Evolutionary conservation across 2,797 vertebrate genomes (phyloP).

Genomic region (Megaceryle alcyon): DNA sequence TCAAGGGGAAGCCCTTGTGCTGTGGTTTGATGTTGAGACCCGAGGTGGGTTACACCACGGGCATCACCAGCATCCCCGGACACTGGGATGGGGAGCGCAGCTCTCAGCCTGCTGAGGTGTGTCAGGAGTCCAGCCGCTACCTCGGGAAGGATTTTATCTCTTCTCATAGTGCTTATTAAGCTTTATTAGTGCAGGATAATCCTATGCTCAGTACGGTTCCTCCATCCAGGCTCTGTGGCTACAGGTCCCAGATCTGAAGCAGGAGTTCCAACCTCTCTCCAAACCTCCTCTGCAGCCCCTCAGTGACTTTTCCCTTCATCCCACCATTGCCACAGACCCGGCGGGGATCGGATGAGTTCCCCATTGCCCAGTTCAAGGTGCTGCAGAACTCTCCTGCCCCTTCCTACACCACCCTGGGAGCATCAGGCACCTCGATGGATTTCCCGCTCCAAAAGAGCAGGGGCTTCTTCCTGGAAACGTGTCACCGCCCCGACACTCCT

Average conservation of each 20-base stretch:
- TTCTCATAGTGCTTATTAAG: background rate
- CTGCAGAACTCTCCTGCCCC: background rate
- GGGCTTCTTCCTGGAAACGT: background rate
- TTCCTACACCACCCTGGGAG: background rate
- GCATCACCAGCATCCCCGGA: background rate
- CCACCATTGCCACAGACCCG: rapidly evolving
- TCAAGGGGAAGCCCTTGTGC: background rate
- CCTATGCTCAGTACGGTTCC: rapidly evolving
- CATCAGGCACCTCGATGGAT: background rate
- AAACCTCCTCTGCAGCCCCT: background rate
- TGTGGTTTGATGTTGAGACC: rapidly evolving
- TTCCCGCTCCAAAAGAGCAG: background rate
- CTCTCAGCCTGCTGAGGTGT: background rate
- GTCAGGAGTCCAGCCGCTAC: background rate
- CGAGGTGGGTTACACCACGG: rapidly evolving
- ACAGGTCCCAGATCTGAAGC: background rate
- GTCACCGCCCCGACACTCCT: background rate
- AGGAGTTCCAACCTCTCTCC: background rate
- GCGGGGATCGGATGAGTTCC: background rate
- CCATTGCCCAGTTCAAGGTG: rapidly evolving
- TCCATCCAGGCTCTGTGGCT: background rate
- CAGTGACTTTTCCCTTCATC: background rate
- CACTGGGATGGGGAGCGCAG: rapidly evolving
- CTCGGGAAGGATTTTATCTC: background rate
- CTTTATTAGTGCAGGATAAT: background rate